Evolutionary conservation across 1,140 invertebrate genomes (phyloP), one percentile per base, ranked within the genome.

Genomic region (Brachionus koreanus): DNA sequence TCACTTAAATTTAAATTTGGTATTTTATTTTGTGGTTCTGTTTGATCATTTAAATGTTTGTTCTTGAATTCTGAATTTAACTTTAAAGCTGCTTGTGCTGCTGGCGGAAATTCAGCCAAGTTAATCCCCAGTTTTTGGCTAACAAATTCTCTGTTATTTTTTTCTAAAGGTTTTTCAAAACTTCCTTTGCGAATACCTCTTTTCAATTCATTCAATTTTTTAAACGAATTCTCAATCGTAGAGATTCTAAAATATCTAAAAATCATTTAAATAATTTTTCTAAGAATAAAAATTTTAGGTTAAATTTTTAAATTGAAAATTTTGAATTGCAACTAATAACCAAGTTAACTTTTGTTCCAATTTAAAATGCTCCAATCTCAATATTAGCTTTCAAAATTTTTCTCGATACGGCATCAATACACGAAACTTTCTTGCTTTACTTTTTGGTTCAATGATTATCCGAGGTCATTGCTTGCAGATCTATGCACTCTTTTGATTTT

Each of bases 231-330:
- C 19, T 39, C n/a, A 10, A 69, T 39, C 1, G 5, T 39, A 16
- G 16, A 7, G 37, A 69, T 19, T 39, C 35, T 69, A 39, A 69
- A 16, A 16, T 16, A 39, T 39, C 65, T 69, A 37, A 39, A 69
- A 69, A 19, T n/a, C 65, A 69, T 69, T 69, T 69, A 37, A 65
- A 2, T 57, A 65, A 61, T 65, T 69, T 69, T 12, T 57, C n/a
- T 57, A 57, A n/a, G 10, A n/a, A 57, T 57, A 16, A 57, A n/a
- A 16, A n/a, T 12, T n/a, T 12, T n/a, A 12, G 23, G 23, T 7
- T 57, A 6, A n/a, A n/a, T 57, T 16, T 57, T 57, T 16, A 57
- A 57, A 57, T 1, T 12, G 2, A 12, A 46, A 46, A 46, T 46
- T 46, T 12, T 46, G 2, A 46, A 46, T 46, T 46, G n/a, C 10